Evolutionary conservation across 2,113 vertebrate genomes (phyloP).

Genomic region (Microcebus jonahi): DNA sequence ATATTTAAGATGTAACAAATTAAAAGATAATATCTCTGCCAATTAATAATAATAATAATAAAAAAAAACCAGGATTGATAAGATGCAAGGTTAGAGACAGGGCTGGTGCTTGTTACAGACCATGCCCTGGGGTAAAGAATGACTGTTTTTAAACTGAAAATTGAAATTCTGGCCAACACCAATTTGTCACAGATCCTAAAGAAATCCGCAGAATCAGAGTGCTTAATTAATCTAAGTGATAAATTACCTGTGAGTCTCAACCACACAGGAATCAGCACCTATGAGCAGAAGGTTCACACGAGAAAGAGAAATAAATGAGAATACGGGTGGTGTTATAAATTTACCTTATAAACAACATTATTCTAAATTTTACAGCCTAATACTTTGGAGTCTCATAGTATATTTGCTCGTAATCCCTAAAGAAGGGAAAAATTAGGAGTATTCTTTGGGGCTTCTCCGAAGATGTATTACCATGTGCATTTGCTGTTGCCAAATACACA

Average conservation of each 20-base stretch:
- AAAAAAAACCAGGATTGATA: not conserved
- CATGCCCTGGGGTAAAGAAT: not conserved
- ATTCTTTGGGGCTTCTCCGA: not conserved
- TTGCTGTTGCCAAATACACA: not conserved
- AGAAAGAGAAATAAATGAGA: conserved; percentile 34
- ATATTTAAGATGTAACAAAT: not conserved
- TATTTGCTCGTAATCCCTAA: not conserved
- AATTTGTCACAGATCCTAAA: not conserved
- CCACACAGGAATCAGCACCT: not conserved
- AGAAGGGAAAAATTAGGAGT: not conserved
- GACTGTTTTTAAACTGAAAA: not conserved
- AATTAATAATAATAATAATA: not conserved
- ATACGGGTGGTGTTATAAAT: not conserved
- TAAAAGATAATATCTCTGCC: not conserved
- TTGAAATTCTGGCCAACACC: not conserved
- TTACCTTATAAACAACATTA: not conserved
- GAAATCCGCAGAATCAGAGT: not conserved
- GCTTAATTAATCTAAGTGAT: not conserved
- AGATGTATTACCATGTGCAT: not conserved
- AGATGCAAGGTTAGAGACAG: not conserved
- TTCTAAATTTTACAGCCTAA: not conserved
- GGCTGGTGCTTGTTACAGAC: not conserved
- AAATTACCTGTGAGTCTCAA: not conserved
- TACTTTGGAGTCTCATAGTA: not conserved
- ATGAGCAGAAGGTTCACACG: not conserved